These are phyloP conservation scores for Odontamblyopus rebecca DNA, from an alignment of 2,797 vertebrate species.

Conservation along the genomic window DNA sequence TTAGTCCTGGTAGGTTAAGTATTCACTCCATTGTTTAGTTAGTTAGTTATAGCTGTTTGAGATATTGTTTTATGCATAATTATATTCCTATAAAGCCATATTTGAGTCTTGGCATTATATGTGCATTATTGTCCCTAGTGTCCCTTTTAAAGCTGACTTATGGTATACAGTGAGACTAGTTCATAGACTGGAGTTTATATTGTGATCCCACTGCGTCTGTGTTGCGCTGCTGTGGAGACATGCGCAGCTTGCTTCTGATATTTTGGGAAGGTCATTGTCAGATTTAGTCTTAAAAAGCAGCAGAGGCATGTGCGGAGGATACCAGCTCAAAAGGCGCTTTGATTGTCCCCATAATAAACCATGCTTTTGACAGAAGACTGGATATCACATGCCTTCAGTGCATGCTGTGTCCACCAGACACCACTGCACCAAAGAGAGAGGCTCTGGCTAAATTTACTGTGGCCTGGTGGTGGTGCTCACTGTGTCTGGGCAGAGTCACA, in stretches of 20 bases:
- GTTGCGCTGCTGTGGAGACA: conserved; percentile 17
- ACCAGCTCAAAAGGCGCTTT: conserved; percentile 15
- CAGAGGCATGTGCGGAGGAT: conserved; percentile 49
- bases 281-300: conserved; percentile 58
- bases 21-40: neutral
- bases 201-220: conserved; percentile 3
- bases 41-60: neutral
- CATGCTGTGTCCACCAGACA: conserved; percentile 2
- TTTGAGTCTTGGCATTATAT: too few relatives aligned
- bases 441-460: conserved; percentile 47
- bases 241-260: conserved; percentile 49
- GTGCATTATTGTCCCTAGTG: neutral
- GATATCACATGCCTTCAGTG: conserved; percentile 1
- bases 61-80: neutral
- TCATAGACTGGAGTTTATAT: neutral
- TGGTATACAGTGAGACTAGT: neutral
- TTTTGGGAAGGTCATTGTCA: conserved; percentile 79
- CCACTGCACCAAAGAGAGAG: conserved; percentile 44
- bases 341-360: conserved; percentile 12
- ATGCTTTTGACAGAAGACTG: neutral
- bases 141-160: neutral
- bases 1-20: neutral
- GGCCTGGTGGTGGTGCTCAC: conserved; percentile 37
- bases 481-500: conserved; percentile 12
- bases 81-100: neutral